Evolutionary conservation across 1,140 invertebrate genomes (phyloP), one percentile per base, ranked within the genome.

Genomic region (Pomacea maculata): DNA sequence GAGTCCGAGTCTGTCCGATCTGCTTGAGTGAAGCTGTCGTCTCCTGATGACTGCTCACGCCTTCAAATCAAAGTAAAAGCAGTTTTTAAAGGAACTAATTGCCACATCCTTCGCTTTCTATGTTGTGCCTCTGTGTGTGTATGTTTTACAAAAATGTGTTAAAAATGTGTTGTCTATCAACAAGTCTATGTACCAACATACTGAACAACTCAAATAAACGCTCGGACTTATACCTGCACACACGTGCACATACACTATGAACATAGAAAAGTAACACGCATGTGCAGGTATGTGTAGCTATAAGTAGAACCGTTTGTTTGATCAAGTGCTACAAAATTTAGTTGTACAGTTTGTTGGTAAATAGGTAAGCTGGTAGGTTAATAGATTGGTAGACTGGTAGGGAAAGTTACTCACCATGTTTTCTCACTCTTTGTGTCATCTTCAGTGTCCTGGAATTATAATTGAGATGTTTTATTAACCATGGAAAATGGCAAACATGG

Each of bases 1-100:
- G 77, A 78, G 57, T 78, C 77, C 5, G 77, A 68, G n/a, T 78
- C 77, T 29, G 65, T 78, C 65, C 21, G 10, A 65, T 78, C 57
- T 17, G 77, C 45, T 3, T 29, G 65, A 19, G 65, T 52, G 15
- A 57, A 12, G 29, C 67, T 70, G 65, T 78, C 76, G 45, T 78
- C 77, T 57, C 70, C 77, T 3, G 77, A 78, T 70, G 77, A 68
- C 19, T 57, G 65, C 25, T 78, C 65, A 45, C 57, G 57, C 77
- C 77, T 78, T 45, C 34, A 45, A 55, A 52, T 9, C 11, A 64
- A 25, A 63, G 55, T 25, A 25, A 70, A 34, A 73, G 34, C 52
- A 52, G 17, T 52, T 34, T 52, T 34, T 12, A 34, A 73, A 61
- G 1, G 11, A 34, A 73, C n/a, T 29, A 4, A 2, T 73, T 25